Conservation (phyloP, 2,113 vertebrate species). For the cat (Felis catus) region DNA sequence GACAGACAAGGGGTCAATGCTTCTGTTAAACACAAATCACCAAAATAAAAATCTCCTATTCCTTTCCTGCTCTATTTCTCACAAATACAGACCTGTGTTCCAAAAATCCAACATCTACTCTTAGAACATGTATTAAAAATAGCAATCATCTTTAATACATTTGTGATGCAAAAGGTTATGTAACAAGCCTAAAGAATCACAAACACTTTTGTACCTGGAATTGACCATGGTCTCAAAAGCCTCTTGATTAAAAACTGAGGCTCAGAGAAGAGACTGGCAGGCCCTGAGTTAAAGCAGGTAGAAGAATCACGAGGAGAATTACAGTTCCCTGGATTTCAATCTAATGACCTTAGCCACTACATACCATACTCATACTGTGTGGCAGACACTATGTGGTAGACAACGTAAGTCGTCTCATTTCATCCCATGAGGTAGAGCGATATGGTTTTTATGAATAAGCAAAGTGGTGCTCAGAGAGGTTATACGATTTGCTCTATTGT, state of each 20-base stretch:
- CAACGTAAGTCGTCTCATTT: neutral
- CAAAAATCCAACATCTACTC: neutral
- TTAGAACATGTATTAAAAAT: neutral
- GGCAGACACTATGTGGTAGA: neutral
- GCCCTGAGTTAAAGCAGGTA: neutral
- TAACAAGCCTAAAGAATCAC: neutral
- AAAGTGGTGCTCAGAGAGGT: neutral
- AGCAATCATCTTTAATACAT: neutral
- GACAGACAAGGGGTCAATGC: neutral
- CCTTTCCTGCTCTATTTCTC: neutral
- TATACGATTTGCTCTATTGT: neutral
- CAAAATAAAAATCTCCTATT: neutral
- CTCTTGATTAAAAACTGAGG: neutral
- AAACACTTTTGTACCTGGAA: neutral
- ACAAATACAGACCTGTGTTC: neutral
- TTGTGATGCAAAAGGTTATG: neutral
- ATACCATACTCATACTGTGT: neutral
- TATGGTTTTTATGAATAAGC: neutral
- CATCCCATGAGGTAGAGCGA: neutral
- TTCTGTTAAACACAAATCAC: slow-evolving; percentile 8
- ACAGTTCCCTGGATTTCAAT: neutral
- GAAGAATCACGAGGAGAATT: neutral
- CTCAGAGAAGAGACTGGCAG: neutral
- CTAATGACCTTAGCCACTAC: neutral
- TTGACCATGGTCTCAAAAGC: neutral